Percentiles rank a stretch among this genome's conserved stretches.
Evolutionary conservation across 1,140 invertebrate species (phyloP).

Genomic region (Caerostris extrusa): DNA sequence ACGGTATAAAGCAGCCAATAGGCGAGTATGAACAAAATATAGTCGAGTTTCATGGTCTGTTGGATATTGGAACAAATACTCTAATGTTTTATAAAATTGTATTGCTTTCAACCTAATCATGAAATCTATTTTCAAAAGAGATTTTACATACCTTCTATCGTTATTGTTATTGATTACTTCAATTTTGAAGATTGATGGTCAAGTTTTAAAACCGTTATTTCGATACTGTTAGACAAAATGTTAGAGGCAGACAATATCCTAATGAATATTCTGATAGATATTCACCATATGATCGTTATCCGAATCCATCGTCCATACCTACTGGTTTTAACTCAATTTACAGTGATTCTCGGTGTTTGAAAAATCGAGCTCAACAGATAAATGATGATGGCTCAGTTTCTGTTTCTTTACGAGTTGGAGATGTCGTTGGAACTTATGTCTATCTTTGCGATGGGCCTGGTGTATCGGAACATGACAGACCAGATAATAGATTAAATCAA

Average conservation of each 20-base stretch:
- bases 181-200: background rate
- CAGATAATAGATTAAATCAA: slow-evolving; percentile 59
- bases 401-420: slow-evolving; percentile 77
- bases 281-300: slow-evolving; percentile 27
- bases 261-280: slow-evolving; percentile 64
- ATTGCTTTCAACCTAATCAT: background rate
- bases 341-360: slow-evolving; percentile 60
- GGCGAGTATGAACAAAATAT: too few relatives aligned
- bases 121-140: background rate
- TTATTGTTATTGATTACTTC: background rate
- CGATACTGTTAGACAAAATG: background rate
- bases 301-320: background rate
- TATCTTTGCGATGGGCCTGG: slow-evolving; percentile 79
- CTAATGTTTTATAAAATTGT: background rate
- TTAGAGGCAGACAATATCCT: slow-evolving; percentile 43
- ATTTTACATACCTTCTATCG: background rate
- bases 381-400: slow-evolving; percentile 30
- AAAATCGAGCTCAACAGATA: background rate
- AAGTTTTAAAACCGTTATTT: slow-evolving; percentile 58
- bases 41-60: background rate
- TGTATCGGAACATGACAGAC: slow-evolving; percentile 76
- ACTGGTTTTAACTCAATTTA: slow-evolving; percentile 57
- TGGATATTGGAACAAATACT: background rate
- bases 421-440: slow-evolving; percentile 76
- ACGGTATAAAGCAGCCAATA: too few relatives aligned